These are phyloP conservation scores for Cheilosia soror DNA, from an alignment of 2,888 invertebrate species.

Conservation along the genomic window DNA sequence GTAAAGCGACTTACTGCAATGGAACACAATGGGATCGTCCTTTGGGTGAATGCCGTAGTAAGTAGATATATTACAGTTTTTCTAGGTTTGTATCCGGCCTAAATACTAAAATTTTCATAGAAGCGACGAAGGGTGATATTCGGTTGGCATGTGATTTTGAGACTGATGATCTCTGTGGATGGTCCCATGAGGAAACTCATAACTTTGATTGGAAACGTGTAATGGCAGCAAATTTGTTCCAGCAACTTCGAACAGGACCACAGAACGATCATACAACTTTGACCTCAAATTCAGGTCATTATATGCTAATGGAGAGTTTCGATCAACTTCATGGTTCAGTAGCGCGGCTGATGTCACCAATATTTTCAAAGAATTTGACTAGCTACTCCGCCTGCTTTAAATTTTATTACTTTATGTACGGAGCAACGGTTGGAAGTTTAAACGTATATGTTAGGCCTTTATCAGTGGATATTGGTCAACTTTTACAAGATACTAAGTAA, in stretches of 20 bases:
- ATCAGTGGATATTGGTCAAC: slow-evolving; percentile 76
- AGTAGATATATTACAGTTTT: slow-evolving; percentile 14
- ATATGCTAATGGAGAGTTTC: slow-evolving; percentile 93
- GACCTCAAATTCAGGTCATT: slow-evolving; percentile 87
- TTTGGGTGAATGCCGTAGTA: slow-evolving; percentile 86
- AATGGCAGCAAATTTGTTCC: slow-evolving; percentile 83
- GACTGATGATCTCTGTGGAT: slow-evolving; percentile 88
- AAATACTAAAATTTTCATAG: neutral
- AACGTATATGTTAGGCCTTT: slow-evolving; percentile 85
- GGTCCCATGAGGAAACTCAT: slow-evolving; percentile 87
- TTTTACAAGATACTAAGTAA: slow-evolving; percentile 72
- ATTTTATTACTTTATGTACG: slow-evolving; percentile 93
- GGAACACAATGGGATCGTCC: slow-evolving; percentile 89
- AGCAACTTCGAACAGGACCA: slow-evolving; percentile 87
- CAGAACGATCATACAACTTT: slow-evolving; percentile 90
- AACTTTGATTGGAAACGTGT: slow-evolving; percentile 90
- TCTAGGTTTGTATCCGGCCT: neutral
- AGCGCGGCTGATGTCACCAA: slow-evolving; percentile 90
- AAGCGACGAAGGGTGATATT: slow-evolving; percentile 59
- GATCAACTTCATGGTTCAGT: slow-evolving; percentile 86
- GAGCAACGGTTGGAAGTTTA: slow-evolving; percentile 86
- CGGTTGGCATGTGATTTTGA: slow-evolving; percentile 81
- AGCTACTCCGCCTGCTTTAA: slow-evolving; percentile 85
- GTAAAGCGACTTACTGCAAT: slow-evolving; percentile 88
- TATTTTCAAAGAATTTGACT: slow-evolving; percentile 86